Evolutionary conservation across 2,797 vertebrate species (phyloP).

Genomic region (Liasis olivaceus): DNA sequence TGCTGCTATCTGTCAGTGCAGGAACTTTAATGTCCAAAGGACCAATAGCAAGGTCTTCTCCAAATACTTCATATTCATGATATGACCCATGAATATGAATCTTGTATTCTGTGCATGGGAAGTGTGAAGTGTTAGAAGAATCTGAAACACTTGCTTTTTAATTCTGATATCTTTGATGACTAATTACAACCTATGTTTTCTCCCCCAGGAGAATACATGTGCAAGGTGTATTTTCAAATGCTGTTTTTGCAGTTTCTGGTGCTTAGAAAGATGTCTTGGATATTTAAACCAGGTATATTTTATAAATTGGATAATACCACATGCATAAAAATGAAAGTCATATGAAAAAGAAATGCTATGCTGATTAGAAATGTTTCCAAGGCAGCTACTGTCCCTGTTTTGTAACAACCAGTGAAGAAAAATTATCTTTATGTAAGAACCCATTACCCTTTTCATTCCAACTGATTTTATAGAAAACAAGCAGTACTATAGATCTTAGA

Average conservation of each 20-base stretch:
- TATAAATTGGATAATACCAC: not conserved
- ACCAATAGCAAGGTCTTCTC: not conserved
- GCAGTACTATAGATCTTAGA: not conserved
- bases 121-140: not conserved
- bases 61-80: not conserved
- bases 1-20: not conserved
- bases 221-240: constrained; percentile 55
- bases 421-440: not conserved
- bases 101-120: not conserved
- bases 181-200: constrained; percentile 24
- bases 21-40: not conserved
- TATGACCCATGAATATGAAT: not conserved
- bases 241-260: constrained; percentile 68
- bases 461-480: not conserved
- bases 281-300: constrained; percentile 75
- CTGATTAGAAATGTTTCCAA: not conserved
- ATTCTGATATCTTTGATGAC: constrained; percentile 17
- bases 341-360: not conserved
- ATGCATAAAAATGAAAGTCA: not conserved
- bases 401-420: not conserved
- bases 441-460: not conserved
- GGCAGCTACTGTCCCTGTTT: not conserved
- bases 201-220: constrained; percentile 60
- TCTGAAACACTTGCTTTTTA: constrained; percentile 21
- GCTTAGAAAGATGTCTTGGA: constrained; percentile 65